Evolutionary conservation across 2,113 vertebrate species (phyloP).

Genomic region (Rousettus leschenaultii): DNA sequence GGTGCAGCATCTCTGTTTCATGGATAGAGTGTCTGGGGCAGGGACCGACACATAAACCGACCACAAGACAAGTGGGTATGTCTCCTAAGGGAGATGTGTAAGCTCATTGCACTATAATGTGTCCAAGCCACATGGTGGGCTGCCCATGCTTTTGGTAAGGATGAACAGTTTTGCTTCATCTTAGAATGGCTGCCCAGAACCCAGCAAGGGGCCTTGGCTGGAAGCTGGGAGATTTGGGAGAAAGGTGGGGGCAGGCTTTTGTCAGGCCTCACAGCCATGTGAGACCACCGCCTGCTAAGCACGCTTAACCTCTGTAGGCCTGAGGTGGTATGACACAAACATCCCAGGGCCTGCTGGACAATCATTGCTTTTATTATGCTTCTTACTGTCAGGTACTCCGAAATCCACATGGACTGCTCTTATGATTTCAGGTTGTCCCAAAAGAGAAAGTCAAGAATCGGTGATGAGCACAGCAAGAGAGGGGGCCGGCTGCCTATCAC

Average conservation of each 20-base stretch:
- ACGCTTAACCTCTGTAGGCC: constrained; percentile 19
- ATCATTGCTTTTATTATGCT: constrained; percentile 66
- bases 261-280: neutral
- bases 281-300: constrained; percentile 3
- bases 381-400: constrained; percentile 54
- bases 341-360: constrained; percentile 50
- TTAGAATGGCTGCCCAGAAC: neutral
- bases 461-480: constrained; percentile 61
- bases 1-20: neutral
- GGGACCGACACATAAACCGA: no score
- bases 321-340: neutral
- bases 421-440: constrained; percentile 65
- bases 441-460: constrained; percentile 48
- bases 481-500: constrained; percentile 47
- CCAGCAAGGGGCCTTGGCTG: neutral
- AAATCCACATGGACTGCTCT: constrained; percentile 60
- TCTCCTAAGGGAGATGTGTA: neutral
- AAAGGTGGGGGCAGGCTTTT: neutral
- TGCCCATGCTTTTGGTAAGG: neutral
- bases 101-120: no score
- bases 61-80: fast-evolving
- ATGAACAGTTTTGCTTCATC: neutral
- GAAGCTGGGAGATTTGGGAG: neutral
- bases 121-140: neutral
- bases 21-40: neutral